Percentiles rank a stretch among this genome's conserved stretches.
phyloP scores from a whole-genome alignment of 2,113 vertebrate genomes.

The human region GRCh38 chr2:156382501-156383000 shows the following conservation, averaged over 20 bases:
- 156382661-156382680: slow-evolving; percentile 28
- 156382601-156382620: slow-evolving; percentile 27
- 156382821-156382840: not conserved
- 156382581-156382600: not conserved
- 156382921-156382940: not conserved
- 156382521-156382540: not conserved
- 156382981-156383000: not conserved
- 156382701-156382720: not conserved
- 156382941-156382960: slow-evolving; percentile 16
- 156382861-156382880: not conserved
- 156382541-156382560: not conserved
- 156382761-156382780: slow-evolving; percentile 28
- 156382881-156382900: not conserved
- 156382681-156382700: not conserved
- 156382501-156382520: not conserved
- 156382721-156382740: not conserved
- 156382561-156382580: not conserved
- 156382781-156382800: not conserved
- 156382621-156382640: not conserved
- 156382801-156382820: not conserved
- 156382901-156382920: not conserved
- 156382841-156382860: not conserved
- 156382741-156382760: slow-evolving; percentile 41
- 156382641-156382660: not conserved
- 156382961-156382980: slow-evolving; percentile 9